Evolutionary conservation across 2,888 invertebrate genomes (phyloP).

Genomic region (Dilophus febrilis): DNA sequence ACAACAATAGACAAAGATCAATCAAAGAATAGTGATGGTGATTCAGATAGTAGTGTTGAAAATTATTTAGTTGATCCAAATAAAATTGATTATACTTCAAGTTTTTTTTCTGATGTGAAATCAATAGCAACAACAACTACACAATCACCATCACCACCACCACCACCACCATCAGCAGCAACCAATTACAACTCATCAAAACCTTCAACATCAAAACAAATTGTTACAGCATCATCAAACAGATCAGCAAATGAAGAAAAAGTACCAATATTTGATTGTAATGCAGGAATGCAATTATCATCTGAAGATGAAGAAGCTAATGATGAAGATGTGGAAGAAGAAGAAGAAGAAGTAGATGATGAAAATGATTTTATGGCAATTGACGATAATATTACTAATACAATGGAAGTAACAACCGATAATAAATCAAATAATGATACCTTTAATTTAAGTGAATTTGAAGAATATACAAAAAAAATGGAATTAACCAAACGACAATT

Average conservation of each 20-base stretch:
- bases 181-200: conserved; percentile 5
- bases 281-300: conserved; percentile 22
- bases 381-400: conserved; percentile 2
- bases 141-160: conserved; percentile 8
- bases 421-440: conserved; percentile 1
- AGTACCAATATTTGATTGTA: conserved; percentile 24
- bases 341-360: conserved; percentile 4
- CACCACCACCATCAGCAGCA: conserved; percentile 11
- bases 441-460: conserved; percentile 30
- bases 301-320: conserved; percentile 20
- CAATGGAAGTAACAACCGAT: no score
- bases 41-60: conserved; percentile 31
- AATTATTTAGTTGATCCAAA: conserved; percentile 36
- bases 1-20: not conserved
- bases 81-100: conserved; percentile 36
- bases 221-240: not conserved
- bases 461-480: conserved; percentile 39
- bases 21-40: conserved; percentile 19
- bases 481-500: conserved; percentile 40
- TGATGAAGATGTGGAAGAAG: conserved; percentile 11
- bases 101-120: conserved; percentile 30
- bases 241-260: conserved; percentile 7
- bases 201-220: not conserved
- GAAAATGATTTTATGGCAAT: conserved; percentile 14
- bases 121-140: conserved; percentile 9